These are phyloP conservation scores for Tetragonula clypearis DNA, from an alignment of 1,140 invertebrate genomes.

Conservation along the genomic window DNA sequence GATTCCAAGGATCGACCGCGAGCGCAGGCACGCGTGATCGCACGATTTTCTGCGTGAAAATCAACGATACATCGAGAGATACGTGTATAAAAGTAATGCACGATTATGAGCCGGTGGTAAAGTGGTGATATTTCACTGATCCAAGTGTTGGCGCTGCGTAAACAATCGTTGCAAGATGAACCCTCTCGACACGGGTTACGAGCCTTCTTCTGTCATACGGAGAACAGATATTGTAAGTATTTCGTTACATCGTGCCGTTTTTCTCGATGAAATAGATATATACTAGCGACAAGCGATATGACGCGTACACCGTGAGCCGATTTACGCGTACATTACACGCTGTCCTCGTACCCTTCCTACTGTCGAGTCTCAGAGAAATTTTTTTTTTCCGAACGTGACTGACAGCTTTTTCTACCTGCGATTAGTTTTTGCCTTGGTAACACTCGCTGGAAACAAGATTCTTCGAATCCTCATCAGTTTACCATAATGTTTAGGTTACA, in stretches of 20 bases:
- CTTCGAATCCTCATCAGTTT: not conserved
- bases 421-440: not conserved
- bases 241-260: not conserved
- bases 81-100: slow-evolving; percentile 40
- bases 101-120: slow-evolving; percentile 49
- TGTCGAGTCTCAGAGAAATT: not conserved
- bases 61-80: slow-evolving; percentile 40
- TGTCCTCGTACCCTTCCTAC: not conserved
- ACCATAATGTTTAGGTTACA: slow-evolving; percentile 42
- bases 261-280: not conserved
- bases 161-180: slow-evolving; percentile 69
- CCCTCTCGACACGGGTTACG: slow-evolving; percentile 58
- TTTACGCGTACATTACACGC: not conserved
- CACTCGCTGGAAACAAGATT: not conserved
- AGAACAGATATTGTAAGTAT: slow-evolving; percentile 71
- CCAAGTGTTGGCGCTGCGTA: slow-evolving; percentile 35
- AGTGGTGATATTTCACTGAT: slow-evolving; percentile 47
- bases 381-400: slow-evolving; percentile 1
- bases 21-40: slow-evolving; percentile 72
- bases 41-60: slow-evolving; percentile 71
- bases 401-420: not conserved
- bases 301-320: not conserved
- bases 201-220: slow-evolving; percentile 68
- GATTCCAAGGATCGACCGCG: slow-evolving; percentile 76
- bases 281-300: not conserved